Evolutionary conservation across 2,797 vertebrate genomes (phyloP), one percentile per base, ranked within the genome.

Genomic region (Peromyscus eremicus): DNA sequence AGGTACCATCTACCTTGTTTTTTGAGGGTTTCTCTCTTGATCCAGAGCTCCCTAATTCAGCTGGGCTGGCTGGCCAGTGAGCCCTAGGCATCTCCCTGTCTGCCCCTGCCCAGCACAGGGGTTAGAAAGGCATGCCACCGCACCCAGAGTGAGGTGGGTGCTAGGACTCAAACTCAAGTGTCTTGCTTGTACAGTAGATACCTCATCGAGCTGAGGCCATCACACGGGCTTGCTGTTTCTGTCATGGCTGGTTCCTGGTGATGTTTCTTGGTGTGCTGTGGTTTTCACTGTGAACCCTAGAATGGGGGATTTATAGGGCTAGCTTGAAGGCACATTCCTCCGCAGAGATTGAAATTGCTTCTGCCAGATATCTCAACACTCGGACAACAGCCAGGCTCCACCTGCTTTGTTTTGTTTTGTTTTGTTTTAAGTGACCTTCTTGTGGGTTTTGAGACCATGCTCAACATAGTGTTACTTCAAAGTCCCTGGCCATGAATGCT

Each of bases 211-310:
- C 64, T 13, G 43, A 49, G 6, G 6, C 32, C 3, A 8, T n/a
- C 43, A n/a, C 17, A 5, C 6, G 5, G 2, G 6, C 57, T 14
- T 29, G 19, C 25, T 27, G 0, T 62, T 76, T 25, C 86, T 55
- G 6, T 34, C 62, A 3, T 1, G 4, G 64, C 57, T 71, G 2
- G 1, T 16, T n/a, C 23, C 5, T 1, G 13, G 71, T 0, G 0
- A 34, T 70, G 37, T 77, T 40, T 81, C 37, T 64, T 46, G 40
- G 23, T 11, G 32, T 43, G 1, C 23, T 7, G 49, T 49, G 29
- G 2, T 49, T 90, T 80, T 80, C 13, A 49, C 4, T 37, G 1
- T n/a, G 27, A 90, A 5, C 37, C 46, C 55, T n/a, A 4, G n/a
- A 32, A 27, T 32, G 6, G 29, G 1, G 27, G 57, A n/a, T 70